Conservation (phyloP, 1,140 invertebrate genomes). For the Drosophila neocordata region DNA sequence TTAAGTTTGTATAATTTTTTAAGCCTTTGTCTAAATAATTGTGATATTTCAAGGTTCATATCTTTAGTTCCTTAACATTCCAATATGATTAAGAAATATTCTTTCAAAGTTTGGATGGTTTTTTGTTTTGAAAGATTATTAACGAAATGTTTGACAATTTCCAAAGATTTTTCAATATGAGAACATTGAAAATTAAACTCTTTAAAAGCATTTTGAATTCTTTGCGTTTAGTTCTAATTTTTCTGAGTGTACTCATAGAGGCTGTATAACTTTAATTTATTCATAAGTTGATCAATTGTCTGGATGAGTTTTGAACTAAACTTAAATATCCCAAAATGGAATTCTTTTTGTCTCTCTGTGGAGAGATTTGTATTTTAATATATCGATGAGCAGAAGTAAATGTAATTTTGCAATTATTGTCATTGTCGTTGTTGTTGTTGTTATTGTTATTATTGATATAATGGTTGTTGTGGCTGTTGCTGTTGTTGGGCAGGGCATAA, state of each 20-base stretch:
- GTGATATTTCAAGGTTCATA: too few species aligned
- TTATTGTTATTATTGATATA: slow-evolving; percentile 2
- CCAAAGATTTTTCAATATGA: too few species aligned
- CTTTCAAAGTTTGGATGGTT: too few species aligned
- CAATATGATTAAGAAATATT: too few species aligned
- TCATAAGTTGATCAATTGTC: neutral
- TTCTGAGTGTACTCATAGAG: neutral
- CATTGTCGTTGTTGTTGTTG: neutral
- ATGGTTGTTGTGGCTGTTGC: neutral
- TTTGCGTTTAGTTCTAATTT: neutral
- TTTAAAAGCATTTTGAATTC: too few species aligned
- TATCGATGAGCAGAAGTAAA: slow-evolving; percentile 23
- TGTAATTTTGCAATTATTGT: slow-evolving; percentile 11
- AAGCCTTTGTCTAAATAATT: too few species aligned
- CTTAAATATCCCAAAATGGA: neutral
- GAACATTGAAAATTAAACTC: too few species aligned
- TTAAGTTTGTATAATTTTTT: too few species aligned
- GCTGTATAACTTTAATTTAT: neutral
- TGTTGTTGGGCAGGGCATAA: slow-evolving; percentile 22
- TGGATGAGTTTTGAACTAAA: neutral
- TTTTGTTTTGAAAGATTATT: too few species aligned
- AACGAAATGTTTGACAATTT: too few species aligned
- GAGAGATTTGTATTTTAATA: slow-evolving; percentile 2
- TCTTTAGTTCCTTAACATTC: too few species aligned
- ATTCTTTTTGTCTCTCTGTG: neutral